A percentile compares a stretch with the other conserved stretches of the same genome.
These are phyloP conservation scores for Malaclemys terrapin DNA, from an alignment of 2,113 vertebrate genomes.

Conservation along the genomic window DNA sequence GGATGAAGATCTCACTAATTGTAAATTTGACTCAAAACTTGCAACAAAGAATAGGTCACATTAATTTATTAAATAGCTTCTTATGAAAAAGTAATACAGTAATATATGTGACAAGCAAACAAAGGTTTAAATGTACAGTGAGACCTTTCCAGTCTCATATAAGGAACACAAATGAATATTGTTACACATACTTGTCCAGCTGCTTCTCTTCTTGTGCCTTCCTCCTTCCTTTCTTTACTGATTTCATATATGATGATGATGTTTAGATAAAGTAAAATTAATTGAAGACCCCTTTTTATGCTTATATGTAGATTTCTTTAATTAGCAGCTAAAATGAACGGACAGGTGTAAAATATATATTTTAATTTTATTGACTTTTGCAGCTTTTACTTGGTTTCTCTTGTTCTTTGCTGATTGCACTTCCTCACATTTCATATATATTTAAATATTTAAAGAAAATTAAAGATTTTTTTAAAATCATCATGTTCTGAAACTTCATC, in stretches of 20 bases:
- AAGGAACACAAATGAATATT: background rate
- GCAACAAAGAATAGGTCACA: background rate
- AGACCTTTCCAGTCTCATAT: background rate
- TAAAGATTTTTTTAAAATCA: background rate
- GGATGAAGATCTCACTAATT: background rate
- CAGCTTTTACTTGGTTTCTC: background rate
- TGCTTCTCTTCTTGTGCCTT: background rate
- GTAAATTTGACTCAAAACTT: background rate
- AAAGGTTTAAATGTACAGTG: background rate
- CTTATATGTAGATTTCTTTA: too few species aligned
- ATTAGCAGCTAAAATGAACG: too few species aligned
- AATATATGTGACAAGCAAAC: background rate
- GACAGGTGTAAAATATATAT: background rate
- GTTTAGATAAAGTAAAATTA: too few species aligned
- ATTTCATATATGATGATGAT: background rate
- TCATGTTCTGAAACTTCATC: background rate
- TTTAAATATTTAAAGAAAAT: background rate
- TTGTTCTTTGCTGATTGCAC: background rate
- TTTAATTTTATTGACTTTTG: background rate
- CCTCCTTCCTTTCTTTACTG: background rate
- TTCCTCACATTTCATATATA: background rate
- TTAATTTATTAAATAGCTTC: background rate
- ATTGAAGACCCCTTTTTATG: too few species aligned
- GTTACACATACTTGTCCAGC: background rate
- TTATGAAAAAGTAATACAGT: background rate